Base-by-base conservation (phyloP, 2,797 vertebrate genomes). In the Podargus strigoides region DNA sequence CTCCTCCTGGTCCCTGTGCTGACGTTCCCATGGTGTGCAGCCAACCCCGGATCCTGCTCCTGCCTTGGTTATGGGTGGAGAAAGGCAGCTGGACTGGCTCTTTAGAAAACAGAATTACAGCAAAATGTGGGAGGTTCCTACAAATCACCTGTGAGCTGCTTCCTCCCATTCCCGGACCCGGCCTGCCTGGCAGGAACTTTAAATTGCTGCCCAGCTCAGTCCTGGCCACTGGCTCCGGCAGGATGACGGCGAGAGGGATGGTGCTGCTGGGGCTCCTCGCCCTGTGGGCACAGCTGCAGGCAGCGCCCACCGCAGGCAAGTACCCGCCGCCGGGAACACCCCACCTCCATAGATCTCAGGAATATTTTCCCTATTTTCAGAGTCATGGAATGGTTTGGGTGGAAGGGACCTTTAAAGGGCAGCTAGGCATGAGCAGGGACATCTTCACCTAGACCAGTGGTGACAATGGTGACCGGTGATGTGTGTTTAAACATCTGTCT, bases 251-350 rank as follows among this genome's bases (percentile, higher is more conserved):
- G 2, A 60, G 34, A 5, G 49, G 63, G 64, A 26, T 73, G 88
- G 5, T 92, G 26, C 76, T 97, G 49, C 86, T 97, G 91, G 95
- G 76, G 60, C 72, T 96, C 39, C 80, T 94, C 0, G 1, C 58
- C 64, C 89, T 97, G 36, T 66, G 92, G 53, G 37, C 26, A 6
- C 84, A 74, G 41, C 89, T 95, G 52, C 89, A 58, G 79, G 96
- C 95, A 9, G 95, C 95, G 26, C 96, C 97, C 10, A 10, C 77
- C 1, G 2, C 66, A 90, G 84, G 97, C 86, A 93, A 97, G 96
- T 93, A 44, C 0, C 0, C 5, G 70, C 0, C 5, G 70, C 53
- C 60, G 89, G 74, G 18, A 28, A 19, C 37, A 7, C 23, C 24
- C 2, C 3, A 30, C 72, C 42, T 6, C 28, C 3, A 27, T 2